Conservation (phyloP, 2,797 vertebrate species). For the Pseudochirops cupreus region DNA sequence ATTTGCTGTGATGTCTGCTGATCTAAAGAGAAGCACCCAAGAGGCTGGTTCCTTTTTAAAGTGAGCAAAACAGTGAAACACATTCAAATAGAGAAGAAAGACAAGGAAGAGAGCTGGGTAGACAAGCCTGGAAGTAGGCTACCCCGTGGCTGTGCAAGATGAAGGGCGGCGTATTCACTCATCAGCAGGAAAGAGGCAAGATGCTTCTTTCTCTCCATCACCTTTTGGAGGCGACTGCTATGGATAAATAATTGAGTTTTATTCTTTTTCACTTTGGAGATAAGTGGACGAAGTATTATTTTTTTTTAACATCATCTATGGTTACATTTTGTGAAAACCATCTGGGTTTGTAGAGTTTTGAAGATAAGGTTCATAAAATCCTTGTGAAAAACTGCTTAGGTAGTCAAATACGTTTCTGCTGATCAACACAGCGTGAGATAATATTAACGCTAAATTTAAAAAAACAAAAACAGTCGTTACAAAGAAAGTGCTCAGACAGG, state of each 20-base stretch:
- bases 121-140: neutral
- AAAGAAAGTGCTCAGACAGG: neutral
- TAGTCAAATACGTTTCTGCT: neutral
- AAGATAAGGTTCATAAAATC: neutral
- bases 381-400: neutral
- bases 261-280: neutral
- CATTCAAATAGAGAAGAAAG: neutral
- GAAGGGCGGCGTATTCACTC: neutral
- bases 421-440: neutral
- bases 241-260: neutral
- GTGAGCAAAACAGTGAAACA: neutral
- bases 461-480: neutral
- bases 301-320: no score
- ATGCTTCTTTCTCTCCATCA: neutral
- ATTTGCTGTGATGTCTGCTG: neutral
- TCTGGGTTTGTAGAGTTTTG: neutral
- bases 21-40: neutral
- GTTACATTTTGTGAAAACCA: neutral
- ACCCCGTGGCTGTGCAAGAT: neutral
- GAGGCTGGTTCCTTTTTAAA: neutral
- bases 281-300: neutral
- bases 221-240: neutral
- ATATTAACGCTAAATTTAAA: neutral
- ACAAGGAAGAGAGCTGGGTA: rapidly evolving
- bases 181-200: neutral